These are phyloP conservation scores for Dermatemys mawii DNA, from an alignment of 2,113 vertebrate species.

Conservation along the genomic window DNA sequence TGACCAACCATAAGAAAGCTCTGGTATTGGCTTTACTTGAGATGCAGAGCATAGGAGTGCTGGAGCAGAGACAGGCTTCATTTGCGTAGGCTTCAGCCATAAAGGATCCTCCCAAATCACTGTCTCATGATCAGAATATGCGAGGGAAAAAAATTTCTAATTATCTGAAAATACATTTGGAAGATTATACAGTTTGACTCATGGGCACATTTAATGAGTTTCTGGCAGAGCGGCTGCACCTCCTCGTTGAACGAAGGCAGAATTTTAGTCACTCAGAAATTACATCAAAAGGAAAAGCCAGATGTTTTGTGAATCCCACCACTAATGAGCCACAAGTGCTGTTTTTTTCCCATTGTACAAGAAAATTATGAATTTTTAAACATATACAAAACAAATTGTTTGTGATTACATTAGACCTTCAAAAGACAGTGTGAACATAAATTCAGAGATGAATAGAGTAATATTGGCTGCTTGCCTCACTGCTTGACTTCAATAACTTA, in stretches of 20 bases:
- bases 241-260: conserved; percentile 13
- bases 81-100: background rate
- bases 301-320: conserved; percentile 64
- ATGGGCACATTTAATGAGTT: conserved; percentile 31
- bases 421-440: conserved; percentile 74
- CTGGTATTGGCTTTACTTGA: background rate
- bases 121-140: background rate
- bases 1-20: background rate
- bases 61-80: background rate
- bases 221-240: background rate
- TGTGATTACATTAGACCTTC: conserved; percentile 81
- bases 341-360: conserved; percentile 26
- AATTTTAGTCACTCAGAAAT: conserved; percentile 60
- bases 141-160: background rate
- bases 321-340: conserved; percentile 66
- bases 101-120: background rate
- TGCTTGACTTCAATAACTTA: conserved; percentile 82
- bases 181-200: conserved; percentile 10
- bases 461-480: conserved; percentile 77
- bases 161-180: background rate
- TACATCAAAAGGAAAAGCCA: conserved; percentile 66
- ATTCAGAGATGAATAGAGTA: conserved; percentile 76
- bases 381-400: conserved; percentile 78
- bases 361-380: conserved; percentile 80
- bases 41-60: background rate